Base-by-base conservation (phyloP, 2,113 vertebrate species). In the Naja naja region DNA sequence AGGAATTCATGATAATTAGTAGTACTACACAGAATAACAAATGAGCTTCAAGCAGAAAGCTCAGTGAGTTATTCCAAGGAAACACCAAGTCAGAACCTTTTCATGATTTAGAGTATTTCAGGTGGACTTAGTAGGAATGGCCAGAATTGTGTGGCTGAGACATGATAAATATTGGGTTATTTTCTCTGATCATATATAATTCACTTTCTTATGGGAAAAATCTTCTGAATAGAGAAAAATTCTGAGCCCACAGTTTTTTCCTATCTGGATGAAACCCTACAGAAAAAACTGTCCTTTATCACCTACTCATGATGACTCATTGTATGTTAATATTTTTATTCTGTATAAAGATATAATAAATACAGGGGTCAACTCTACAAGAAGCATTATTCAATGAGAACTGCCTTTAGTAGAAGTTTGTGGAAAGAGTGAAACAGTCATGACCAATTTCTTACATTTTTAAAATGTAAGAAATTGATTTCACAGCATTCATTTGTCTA, bases 21-120 rank as follows among this genome's bases (percentile, higher is more conserved):
- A 87, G 81, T 89, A 95, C 4, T 87, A 92, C 3, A 45, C 89
- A 93, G 93, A 96, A 96, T 95, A 95, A 91, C 52, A 97, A 96
- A 96, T 94, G 18, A 96, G 9, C 11, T 94, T 4, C 95, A 94
- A 94, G 93, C n/a, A 34, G 92, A 55, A 94, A 1, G 92, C 1
- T 90, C 55, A 54, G 87, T 1, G 94, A 94, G 9, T 58, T 93
- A 85, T 86, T 52, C 22, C 11, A 39, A 52, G 34, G 54, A 25
- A 93, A 96, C 54, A 89, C 56, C 43, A 90, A 93, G 0, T 8
- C 89, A 91, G 74, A 90, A 81, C 34, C 8, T 93, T 96, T 53
- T 1, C 49, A 2, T 85, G 43, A 90, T 93, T 93, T 94, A 93
- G 5, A 69, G 89, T 87, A 39, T 86, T 85, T 90, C 23, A 85